Percentiles rank a stretch among this genome's conserved stretches.
Evolutionary conservation across 2,113 vertebrate species (phyloP).

Genomic region (Calyptommatus sinebrachiatus): DNA sequence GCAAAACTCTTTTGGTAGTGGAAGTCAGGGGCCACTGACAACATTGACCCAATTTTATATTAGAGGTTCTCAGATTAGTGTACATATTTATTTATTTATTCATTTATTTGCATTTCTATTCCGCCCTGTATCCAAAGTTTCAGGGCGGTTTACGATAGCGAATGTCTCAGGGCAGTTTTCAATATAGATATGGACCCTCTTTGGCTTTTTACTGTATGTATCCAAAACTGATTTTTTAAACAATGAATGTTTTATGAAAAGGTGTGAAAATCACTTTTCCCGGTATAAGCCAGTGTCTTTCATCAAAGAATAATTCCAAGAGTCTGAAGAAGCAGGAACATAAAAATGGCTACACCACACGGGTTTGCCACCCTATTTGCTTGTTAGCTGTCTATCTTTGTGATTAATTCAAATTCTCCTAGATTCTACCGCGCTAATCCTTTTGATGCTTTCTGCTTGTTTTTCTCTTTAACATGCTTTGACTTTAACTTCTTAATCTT

Average conservation of each 20-base stretch:
- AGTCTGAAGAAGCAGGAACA: neutral
- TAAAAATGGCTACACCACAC: neutral
- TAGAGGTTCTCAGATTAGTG: neutral
- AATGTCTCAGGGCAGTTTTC: too few species aligned
- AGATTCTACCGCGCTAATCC: slow-evolving; percentile 82
- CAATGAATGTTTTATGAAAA: neutral
- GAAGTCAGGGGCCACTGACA: too few species aligned
- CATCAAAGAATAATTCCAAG: neutral
- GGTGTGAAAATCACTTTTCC: too few species aligned
- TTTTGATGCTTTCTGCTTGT: slow-evolving; percentile 82
- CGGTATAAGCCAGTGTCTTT: neutral
- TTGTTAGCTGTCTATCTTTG: too few species aligned
- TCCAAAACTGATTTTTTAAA: neutral
- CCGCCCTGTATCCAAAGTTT: too few species aligned
- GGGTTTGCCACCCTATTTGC: too few species aligned
- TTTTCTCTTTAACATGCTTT: slow-evolving; percentile 78
- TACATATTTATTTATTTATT: too few species aligned
- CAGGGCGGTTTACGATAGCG: too few species aligned
- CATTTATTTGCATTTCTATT: too few species aligned
- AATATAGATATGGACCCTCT: too few species aligned
- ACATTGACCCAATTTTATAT: too few species aligned
- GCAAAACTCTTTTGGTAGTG: neutral
- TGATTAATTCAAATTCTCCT: slow-evolving; percentile 34
- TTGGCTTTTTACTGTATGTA: too few species aligned
- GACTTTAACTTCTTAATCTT: slow-evolving; percentile 87